Base-by-base conservation (phyloP, 2,888 invertebrate genomes). In the Achlya flavicornis region DNA sequence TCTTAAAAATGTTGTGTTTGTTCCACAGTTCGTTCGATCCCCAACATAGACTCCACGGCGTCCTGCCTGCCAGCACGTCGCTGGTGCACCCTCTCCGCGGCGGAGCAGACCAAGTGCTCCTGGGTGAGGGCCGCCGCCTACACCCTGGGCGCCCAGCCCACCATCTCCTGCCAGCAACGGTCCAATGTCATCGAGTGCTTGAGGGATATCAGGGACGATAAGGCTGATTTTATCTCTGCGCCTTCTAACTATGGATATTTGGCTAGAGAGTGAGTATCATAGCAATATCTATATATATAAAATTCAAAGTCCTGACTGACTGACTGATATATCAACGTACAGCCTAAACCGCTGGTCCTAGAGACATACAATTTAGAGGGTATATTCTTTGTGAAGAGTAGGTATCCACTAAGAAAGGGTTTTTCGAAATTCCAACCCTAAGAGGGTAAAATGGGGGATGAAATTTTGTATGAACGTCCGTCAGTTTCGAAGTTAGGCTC, bases 191-290 rank as follows among this genome's bases (percentile, higher is more conserved):
- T 95, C 66, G 89, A 94, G 0, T 96, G 96, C 72, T 80, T 96
- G 7, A 80, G 83, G 0, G 93, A 94, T 64, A 94, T 96, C 11
- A 85, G 83, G 32, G 88, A 91, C 3, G 81, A 87, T 3, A 78
- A 86, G 5, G 94, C 95, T 0, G 96, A 96, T 73, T 92, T 96
- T 68, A 93, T 95, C 12, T 93, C 94, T 0, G 90, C 95, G 4
- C 95, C 95, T 19, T 95, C 96, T 0, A 95, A 96, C 77, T 95
- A 95, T 66, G 96, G 96, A 65, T 95, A 94, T 70, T 75, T 96
- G 32, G 95, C 95, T 0, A 93, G 95, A 81, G 90, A 92, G 96
- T 96, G 78, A 93, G 94, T 92, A 4, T 46, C n/a, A 1, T n/a
- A 0, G 5, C 2, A n/a, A 0, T 14, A n/a, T n/a, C n/a, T n/a